Conservation (phyloP, 2,797 vertebrate genomes). For the Pangasius larnaudii region DNA sequence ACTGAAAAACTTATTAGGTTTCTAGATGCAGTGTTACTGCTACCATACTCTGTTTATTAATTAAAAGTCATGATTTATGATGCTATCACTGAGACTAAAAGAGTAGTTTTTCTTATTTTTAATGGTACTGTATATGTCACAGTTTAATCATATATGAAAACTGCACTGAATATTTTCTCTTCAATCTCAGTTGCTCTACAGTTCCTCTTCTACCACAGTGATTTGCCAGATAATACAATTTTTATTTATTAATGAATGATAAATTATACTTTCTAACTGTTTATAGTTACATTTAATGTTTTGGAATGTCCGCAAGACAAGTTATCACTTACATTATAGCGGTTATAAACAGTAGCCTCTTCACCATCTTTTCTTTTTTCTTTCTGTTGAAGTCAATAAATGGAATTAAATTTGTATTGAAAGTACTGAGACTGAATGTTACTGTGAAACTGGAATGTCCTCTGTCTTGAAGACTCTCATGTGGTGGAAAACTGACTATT, state of each 20-base stretch:
- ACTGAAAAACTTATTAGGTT: neutral
- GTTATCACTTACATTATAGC: neutral
- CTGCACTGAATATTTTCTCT: neutral
- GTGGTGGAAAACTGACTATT: neutral
- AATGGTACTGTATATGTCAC: neutral
- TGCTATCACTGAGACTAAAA: neutral
- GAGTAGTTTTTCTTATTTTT: neutral
- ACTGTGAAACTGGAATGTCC: neutral
- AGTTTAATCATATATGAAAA: neutral
- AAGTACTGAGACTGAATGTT: neutral
- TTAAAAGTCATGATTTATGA: neutral
- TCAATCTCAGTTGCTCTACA: neutral
- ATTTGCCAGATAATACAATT: neutral
- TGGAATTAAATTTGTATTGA: neutral
- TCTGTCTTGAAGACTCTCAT: neutral
- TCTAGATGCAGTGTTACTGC: neutral
- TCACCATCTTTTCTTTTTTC: neutral
- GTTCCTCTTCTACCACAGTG: neutral
- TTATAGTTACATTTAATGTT: constrained; percentile 1
- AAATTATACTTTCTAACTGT: neutral
- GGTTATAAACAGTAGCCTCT: neutral
- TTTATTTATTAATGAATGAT: neutral
- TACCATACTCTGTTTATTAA: neutral
- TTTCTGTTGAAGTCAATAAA: neutral
- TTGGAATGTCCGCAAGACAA: neutral